Evolutionary conservation across 2,113 vertebrate species (phyloP).

Genomic region (Notechis scutatus): DNA sequence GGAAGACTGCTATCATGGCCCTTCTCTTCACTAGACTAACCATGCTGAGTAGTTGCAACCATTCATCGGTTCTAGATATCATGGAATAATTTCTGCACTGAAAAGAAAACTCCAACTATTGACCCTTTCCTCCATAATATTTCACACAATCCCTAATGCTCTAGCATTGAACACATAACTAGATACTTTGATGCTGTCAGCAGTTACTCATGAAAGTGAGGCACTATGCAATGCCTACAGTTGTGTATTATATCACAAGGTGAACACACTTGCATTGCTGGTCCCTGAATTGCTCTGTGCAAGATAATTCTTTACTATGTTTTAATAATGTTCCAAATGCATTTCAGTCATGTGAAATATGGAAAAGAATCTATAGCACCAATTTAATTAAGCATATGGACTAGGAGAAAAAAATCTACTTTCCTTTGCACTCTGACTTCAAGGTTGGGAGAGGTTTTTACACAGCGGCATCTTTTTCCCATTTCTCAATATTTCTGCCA

Average conservation of each 20-base stretch:
- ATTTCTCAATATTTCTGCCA: background rate
- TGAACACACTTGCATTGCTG: background rate
- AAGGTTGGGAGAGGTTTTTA: background rate
- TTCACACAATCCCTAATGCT: background rate
- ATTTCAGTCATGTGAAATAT: background rate
- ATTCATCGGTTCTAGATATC: background rate
- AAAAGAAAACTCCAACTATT: background rate
- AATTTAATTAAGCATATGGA: slow-evolving; percentile 37
- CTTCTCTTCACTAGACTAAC: too few species aligned
- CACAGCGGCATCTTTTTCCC: background rate
- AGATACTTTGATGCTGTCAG: background rate
- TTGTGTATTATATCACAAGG: background rate
- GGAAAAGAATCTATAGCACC: slow-evolving; percentile 6
- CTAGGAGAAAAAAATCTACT: background rate
- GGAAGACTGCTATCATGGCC: too few species aligned
- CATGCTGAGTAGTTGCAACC: too few species aligned
- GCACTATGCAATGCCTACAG: background rate
- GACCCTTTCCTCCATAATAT: background rate
- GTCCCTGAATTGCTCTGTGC: slow-evolving; percentile 16
- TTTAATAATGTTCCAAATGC: slow-evolving; percentile 35
- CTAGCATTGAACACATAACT: background rate
- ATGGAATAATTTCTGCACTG: background rate
- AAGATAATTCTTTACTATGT: background rate
- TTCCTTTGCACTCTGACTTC: slow-evolving; percentile 26
- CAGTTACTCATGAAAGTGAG: background rate